These are phyloP conservation scores for Copidosoma aretas DNA, from an alignment of 2,888 invertebrate genomes.

Conservation along the genomic window DNA sequence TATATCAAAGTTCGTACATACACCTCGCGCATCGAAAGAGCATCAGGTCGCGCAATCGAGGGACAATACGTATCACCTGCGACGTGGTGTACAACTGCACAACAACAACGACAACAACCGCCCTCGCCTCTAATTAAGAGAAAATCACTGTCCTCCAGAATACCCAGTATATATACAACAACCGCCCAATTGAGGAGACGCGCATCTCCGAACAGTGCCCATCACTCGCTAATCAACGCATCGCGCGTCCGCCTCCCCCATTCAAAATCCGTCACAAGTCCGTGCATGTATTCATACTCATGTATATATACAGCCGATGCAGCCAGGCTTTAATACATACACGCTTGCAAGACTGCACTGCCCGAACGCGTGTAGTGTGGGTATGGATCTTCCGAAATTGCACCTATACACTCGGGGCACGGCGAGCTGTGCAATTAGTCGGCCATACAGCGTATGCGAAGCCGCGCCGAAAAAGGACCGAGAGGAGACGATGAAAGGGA, in stretches of 20 bases:
- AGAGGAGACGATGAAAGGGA: slow-evolving; percentile 5
- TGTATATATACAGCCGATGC: neutral
- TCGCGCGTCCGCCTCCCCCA: neutral
- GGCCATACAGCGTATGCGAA: slow-evolving; percentile 8
- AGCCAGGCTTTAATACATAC: neutral
- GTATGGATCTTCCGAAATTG: slow-evolving; percentile 15
- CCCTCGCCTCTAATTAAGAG: neutral
- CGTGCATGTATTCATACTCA: neutral
- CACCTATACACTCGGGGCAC: slow-evolving; percentile 7
- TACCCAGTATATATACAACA: neutral
- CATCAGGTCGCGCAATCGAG: neutral
- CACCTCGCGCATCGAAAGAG: neutral
- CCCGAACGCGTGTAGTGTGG: neutral
- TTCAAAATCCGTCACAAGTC: neutral
- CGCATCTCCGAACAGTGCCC: neutral
- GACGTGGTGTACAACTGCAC: too few species aligned
- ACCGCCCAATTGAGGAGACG: neutral
- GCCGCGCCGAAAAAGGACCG: neutral
- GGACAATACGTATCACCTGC: neutral
- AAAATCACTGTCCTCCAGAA: neutral
- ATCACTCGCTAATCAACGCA: neutral
- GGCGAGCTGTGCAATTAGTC: slow-evolving; percentile 24
- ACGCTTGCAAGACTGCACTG: too few species aligned
- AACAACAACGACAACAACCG: too few species aligned
- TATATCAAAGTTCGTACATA: neutral